A percentile compares a stretch with the other conserved stretches of the same genome.
Evolutionary conservation across 2,797 vertebrate genomes (phyloP).

Genomic region (Antennarius maculatus): DNA sequence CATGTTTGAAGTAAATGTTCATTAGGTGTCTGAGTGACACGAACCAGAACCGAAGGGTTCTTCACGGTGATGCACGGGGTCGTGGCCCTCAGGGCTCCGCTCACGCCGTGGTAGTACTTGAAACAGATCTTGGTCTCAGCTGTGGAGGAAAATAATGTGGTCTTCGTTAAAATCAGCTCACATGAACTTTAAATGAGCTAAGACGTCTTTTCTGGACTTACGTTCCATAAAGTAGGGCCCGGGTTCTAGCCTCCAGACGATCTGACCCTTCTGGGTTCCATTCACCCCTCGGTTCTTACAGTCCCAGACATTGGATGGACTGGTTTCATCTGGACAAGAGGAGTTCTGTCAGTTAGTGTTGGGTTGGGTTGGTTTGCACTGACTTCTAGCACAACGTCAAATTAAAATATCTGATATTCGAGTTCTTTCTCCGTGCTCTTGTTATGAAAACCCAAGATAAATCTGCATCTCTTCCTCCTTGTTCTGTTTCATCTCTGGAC

Average conservation of each 20-base stretch:
- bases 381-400: too few relatives aligned
- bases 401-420: too few relatives aligned
- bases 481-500: constrained; percentile 51
- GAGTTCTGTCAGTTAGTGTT: constrained; percentile 2
- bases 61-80: constrained; percentile 98
- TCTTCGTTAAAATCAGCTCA: neutral
- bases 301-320: constrained; percentile 98
- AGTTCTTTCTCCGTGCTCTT: too few relatives aligned
- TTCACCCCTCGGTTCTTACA: constrained; percentile 98
- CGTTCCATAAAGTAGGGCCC: constrained; percentile 98
- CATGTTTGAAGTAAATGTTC: too few relatives aligned
- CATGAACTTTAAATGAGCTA: neutral
- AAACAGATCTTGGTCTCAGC: constrained; percentile 99
- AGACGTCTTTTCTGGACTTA: constrained; percentile 75
- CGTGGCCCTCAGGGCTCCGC: constrained; percentile 93
- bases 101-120: constrained; percentile 97
- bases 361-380: neutral
- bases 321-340: constrained; percentile 90
- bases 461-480: constrained; percentile 29
- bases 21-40: constrained; percentile 44
- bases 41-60: constrained; percentile 92
- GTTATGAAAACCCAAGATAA: constrained; percentile 4
- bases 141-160: constrained; percentile 62
- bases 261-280: constrained; percentile 96
- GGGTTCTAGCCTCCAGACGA: constrained; percentile 96